These are phyloP conservation scores for Scophthalmus maximus DNA, from an alignment of 2,113 vertebrate species.

Conservation along the genomic window DNA sequence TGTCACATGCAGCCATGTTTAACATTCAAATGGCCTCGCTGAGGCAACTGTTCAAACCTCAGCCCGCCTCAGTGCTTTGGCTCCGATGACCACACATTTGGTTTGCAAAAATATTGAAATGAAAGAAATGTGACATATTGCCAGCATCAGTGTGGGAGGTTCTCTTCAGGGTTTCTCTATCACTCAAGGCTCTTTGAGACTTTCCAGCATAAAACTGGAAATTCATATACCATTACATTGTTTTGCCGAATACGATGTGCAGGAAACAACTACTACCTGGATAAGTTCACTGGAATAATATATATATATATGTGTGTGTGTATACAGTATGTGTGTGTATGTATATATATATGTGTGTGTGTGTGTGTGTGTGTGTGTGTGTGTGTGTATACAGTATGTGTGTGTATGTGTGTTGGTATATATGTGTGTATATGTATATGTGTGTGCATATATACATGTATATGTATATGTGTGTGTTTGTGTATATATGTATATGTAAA, in stretches of 20 bases:
- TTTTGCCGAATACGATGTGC: not conserved
- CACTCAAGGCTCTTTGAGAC: not conserved
- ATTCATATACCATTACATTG: not conserved
- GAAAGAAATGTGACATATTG: conserved; percentile 44
- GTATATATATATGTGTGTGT: too few species aligned
- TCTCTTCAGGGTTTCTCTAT: not conserved
- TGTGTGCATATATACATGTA: too few species aligned
- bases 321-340: too few species aligned
- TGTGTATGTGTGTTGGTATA: too few species aligned
- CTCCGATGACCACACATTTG: conserved; percentile 44
- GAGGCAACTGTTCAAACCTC: conserved; percentile 61
- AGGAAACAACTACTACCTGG: not conserved
- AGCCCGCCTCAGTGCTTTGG: conserved; percentile 49
- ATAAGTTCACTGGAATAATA: too few species aligned
- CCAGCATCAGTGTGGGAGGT: not conserved
- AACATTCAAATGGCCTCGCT: conserved; percentile 64
- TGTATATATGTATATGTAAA: too few species aligned
- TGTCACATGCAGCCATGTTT: conserved; percentile 63
- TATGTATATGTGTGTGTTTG: too few species aligned
- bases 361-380: too few species aligned
- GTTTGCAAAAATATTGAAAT: conserved; percentile 57
- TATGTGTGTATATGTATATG: too few species aligned
- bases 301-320: too few species aligned
- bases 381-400: too few species aligned
- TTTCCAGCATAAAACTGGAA: not conserved